phyloP scores from a whole-genome alignment of 2,113 vertebrate genomes.

The Sinocyclocheilus maitianheensis region DNA sequence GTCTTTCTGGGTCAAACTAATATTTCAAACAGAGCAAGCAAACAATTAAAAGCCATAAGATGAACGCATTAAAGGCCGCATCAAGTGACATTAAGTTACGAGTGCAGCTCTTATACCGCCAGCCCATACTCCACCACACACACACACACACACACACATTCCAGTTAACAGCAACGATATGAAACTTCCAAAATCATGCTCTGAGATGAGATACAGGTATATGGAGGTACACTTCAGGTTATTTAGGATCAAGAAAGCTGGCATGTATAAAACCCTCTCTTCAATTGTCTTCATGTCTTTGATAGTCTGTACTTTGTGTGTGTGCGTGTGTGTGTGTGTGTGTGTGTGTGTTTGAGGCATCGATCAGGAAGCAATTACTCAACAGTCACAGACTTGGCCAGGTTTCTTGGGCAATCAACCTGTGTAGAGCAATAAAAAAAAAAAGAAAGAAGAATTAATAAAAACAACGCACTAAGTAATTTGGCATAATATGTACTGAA shows the following conservation, averaged over 20 bases:
- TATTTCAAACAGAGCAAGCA: background rate
- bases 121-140: slow-evolving; percentile 62
- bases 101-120: slow-evolving; percentile 4
- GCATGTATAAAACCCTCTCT: background rate
- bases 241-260: background rate
- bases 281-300: slow-evolving; percentile 34
- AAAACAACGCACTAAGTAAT: background rate
- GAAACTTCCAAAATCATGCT: slow-evolving; percentile 35
- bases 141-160: background rate
- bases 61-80: background rate
- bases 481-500: background rate
- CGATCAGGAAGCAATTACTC: slow-evolving; percentile 77
- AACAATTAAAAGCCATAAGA: background rate
- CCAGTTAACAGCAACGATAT: slow-evolving; percentile 39
- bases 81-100: background rate
- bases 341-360: slow-evolving; percentile 7
- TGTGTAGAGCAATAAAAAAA: slow-evolving; percentile 61
- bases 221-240: slow-evolving; percentile 31
- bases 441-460: background rate
- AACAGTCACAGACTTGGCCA: slow-evolving; percentile 98
- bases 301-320: slow-evolving; percentile 47
- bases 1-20: background rate
- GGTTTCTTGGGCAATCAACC: slow-evolving; percentile 98
- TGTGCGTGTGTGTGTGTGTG: slow-evolving; percentile 44
- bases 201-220: slow-evolving; percentile 44